Conservation (phyloP, 2,888 invertebrate genomes). For the Ormyrus pomaceus region DNA sequence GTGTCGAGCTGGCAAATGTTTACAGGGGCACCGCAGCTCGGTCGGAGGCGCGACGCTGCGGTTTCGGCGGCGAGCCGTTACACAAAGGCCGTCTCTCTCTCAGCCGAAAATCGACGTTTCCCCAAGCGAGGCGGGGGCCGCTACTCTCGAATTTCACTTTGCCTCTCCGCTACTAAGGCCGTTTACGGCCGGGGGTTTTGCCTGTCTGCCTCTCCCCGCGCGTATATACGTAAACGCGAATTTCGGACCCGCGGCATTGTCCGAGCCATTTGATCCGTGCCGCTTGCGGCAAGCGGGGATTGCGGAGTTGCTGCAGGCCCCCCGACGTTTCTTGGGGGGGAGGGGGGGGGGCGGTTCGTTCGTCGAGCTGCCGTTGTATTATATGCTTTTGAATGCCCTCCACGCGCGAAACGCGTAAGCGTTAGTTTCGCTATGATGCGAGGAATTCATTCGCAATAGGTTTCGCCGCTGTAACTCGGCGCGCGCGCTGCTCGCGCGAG, state of each 20-base stretch:
- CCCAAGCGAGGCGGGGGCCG: not conserved
- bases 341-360: too few species aligned
- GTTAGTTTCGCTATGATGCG: too few species aligned
- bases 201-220: not conserved
- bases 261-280: constrained; percentile 43
- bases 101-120: not conserved
- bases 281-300: not conserved
- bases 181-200: constrained; percentile 20
- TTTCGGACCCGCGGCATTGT: constrained; percentile 27
- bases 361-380: too few species aligned
- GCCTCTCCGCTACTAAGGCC: constrained; percentile 8
- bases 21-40: constrained; percentile 5
- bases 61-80: not conserved
- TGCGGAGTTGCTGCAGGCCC: not conserved
- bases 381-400: too few species aligned
- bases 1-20: constrained; percentile 50
- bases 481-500: too few species aligned
- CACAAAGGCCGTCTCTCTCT: constrained; percentile 35
- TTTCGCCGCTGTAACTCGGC: too few species aligned
- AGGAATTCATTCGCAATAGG: too few species aligned
- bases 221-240: not conserved
- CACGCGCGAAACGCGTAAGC: not conserved
- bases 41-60: constrained; percentile 8
- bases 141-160: constrained; percentile 51
- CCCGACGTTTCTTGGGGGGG: too few species aligned